Evolutionary conservation across 2,888 invertebrate species (phyloP), one percentile per base, ranked within the genome.

Genomic region (Hermodice carunculata): DNA sequence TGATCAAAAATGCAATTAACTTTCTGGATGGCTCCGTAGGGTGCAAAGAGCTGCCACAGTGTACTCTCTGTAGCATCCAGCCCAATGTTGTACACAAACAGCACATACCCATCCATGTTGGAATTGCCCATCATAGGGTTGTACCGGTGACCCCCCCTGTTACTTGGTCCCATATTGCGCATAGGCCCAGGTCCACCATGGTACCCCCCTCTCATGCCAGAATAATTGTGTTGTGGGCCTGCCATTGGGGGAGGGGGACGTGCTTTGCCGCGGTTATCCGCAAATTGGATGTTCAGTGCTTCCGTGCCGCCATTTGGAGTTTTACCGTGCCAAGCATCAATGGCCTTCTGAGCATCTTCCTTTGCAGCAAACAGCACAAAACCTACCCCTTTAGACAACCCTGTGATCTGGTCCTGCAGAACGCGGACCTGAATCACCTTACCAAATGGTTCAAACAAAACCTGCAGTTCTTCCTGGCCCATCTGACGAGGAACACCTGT

Each of bases 401-500:
- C 94, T 54, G 94, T 95, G 65, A 92, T 89, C 88, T 95, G 94
- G 83, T 96, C 96, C 76, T 93, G 91, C 75, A 96, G 89, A 76
- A 97, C 92, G 80, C 95, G 94, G 85, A 94, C 93, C 88, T 96
- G 96, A 74, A 96, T 93, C 85, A 96, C 96, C 76, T 92, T 90
- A 34, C 96, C 96, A 87, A 91, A 96, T 85, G 92, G 92, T 78
- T 92, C 91, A 87, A 96, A 96, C 85, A 95, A 90, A 65, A 92
- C 91, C 79, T 94, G 92, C 66, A 96, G 88, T 79, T 95, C 92
- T 51, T 92, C 91, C 82, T 95, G 94, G 26, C 77, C 78, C 73
- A 80, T 83, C 52, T 76, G 73, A 31, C 76, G 74, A 66, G 96
- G 96, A 76, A 96, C 89, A 87, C 96, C 95, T 74, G 95, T 94